These are phyloP conservation scores for Chrysolina americana DNA, from an alignment of 2,888 invertebrate genomes.

Conservation along the genomic window DNA sequence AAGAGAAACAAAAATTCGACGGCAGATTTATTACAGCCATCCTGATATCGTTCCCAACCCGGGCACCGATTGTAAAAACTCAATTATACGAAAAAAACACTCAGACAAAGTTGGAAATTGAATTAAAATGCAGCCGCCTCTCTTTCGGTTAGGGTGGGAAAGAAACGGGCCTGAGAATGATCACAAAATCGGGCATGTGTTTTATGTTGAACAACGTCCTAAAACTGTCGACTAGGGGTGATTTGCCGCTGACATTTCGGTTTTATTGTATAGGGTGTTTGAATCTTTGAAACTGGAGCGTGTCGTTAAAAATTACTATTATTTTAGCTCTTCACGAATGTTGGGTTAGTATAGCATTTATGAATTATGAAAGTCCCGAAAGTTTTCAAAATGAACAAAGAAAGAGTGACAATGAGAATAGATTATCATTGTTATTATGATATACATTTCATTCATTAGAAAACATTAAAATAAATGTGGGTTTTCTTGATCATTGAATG, in stretches of 20 bases:
- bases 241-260: conserved; percentile 11
- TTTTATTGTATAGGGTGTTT: background rate
- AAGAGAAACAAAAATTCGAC: background rate
- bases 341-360: no score
- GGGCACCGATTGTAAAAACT: conserved; percentile 12
- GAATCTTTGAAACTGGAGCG: background rate
- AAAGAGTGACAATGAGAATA: no score
- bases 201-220: conserved; percentile 12
- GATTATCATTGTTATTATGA: no score
- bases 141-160: conserved; percentile 10
- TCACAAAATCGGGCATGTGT: conserved; percentile 5
- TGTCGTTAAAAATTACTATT: background rate
- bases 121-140: background rate
- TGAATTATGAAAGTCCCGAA: no score
- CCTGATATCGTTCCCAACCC: background rate
- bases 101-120: background rate
- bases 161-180: conserved; percentile 14
- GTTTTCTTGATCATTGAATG: no score
- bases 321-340: no score
- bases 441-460: no score
- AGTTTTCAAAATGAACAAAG: no score
- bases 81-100: conserved; percentile 22
- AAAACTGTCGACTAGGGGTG: conserved; percentile 24
- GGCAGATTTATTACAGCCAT: conserved; percentile 16
- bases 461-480: no score